Conservation (phyloP, 2,888 invertebrate species). For the Drosophila emarginata region DNA sequence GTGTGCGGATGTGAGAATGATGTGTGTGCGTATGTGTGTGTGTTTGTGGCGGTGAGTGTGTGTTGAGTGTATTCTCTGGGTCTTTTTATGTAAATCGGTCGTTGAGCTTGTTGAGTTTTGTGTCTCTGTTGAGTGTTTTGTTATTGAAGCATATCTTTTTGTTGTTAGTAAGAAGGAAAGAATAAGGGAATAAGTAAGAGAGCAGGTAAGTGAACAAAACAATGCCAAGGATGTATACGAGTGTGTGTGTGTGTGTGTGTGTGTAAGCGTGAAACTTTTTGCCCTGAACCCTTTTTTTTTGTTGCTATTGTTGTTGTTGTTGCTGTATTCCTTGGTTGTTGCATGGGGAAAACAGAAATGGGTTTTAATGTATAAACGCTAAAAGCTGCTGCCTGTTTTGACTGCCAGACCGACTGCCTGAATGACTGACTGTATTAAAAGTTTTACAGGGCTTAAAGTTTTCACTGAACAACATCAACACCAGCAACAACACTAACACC, state of each 20-base stretch:
- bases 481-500: background rate
- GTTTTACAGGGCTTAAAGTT: slow-evolving; percentile 70
- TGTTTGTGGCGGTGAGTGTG: background rate
- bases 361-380: slow-evolving; percentile 65
- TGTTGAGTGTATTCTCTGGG: slow-evolving; percentile 16
- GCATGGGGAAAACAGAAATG: slow-evolving; percentile 26
- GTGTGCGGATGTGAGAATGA: slow-evolving; percentile 11
- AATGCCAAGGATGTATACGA: slow-evolving; percentile 27
- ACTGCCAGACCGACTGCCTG: slow-evolving; percentile 12
- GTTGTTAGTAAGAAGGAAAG: slow-evolving; percentile 15
- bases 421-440: slow-evolving; percentile 60
- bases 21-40: slow-evolving; percentile 17
- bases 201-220: slow-evolving; percentile 46
- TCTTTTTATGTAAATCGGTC: slow-evolving; percentile 72
- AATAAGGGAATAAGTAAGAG: slow-evolving; percentile 7
- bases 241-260: background rate
- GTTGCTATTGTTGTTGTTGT: background rate
- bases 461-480: slow-evolving; percentile 37
- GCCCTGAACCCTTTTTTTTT: slow-evolving; percentile 34
- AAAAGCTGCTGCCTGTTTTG: slow-evolving; percentile 55
- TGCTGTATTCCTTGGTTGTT: background rate
- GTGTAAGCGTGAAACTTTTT: slow-evolving; percentile 45
- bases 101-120: slow-evolving; percentile 44
- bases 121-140: slow-evolving; percentile 72
- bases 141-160: slow-evolving; percentile 73